phyloP scores from a whole-genome alignment of 2,113 vertebrate species.

The Trematomus loennbergii region DNA sequence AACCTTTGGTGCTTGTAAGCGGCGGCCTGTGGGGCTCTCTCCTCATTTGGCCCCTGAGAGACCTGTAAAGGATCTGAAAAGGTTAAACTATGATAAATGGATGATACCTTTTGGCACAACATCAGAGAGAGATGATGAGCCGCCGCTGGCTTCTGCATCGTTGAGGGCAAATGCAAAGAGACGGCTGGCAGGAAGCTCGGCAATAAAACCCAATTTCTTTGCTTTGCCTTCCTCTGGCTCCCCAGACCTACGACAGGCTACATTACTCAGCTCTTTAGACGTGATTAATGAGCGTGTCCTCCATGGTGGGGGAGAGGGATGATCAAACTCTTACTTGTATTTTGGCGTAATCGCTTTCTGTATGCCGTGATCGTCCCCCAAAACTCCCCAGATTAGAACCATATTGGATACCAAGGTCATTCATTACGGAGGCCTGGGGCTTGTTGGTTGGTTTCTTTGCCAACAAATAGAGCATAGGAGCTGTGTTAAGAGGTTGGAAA shows the following conservation, averaged over 20 bases:
- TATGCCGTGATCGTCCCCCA: conserved; percentile 22
- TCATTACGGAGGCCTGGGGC: conserved; percentile 48
- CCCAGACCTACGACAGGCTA: conserved; percentile 16
- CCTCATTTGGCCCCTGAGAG: conserved; percentile 25
- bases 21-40: conserved; percentile 16
- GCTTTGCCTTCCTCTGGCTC: conserved; percentile 34
- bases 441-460: not conserved
- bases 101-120: conserved; percentile 59
- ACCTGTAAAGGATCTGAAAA: conserved; percentile 62
- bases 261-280: conserved; percentile 67
- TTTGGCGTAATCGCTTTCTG: conserved; percentile 57
- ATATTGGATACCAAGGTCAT: conserved; percentile 46
- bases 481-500: not conserved
- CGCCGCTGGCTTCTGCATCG: not conserved
- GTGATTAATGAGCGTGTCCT: conserved; percentile 70
- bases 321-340: conserved; percentile 65
- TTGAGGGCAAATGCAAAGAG: conserved; percentile 31
- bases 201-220: conserved; percentile 55
- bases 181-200: conserved; percentile 15
- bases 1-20: conserved; percentile 52
- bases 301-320: conserved; percentile 41
- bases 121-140: conserved; percentile 52
- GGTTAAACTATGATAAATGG: conserved; percentile 73
- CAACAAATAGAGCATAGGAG: conserved; percentile 14
- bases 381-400: conserved; percentile 45